Percentiles rank a stretch among this genome's conserved stretches.
These are phyloP conservation scores for Drosophila arizonae DNA, from an alignment of 1,140 invertebrate species.

Conservation along the genomic window DNA sequence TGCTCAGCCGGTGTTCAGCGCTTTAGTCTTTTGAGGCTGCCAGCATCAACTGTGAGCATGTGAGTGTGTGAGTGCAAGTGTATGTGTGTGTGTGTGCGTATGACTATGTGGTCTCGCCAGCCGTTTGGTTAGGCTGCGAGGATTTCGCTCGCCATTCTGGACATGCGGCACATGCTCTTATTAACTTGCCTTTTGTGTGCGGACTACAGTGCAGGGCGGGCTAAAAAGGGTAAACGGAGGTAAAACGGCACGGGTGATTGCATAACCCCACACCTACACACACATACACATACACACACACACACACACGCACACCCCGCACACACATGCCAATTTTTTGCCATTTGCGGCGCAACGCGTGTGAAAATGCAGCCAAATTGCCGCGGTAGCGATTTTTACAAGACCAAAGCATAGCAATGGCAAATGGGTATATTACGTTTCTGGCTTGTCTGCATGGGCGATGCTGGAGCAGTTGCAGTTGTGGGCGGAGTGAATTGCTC, in stretches of 20 bases:
- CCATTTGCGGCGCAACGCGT: slow-evolving; percentile 37
- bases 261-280: slow-evolving; percentile 3
- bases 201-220: neutral
- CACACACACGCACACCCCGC: neutral
- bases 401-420: neutral
- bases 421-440: slow-evolving; percentile 17
- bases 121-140: slow-evolving; percentile 10
- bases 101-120: slow-evolving; percentile 2
- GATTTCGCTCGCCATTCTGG: slow-evolving; percentile 38
- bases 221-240: neutral
- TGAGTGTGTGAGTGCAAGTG: neutral
- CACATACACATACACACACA: neutral
- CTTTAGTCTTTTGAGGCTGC: slow-evolving; percentile 22
- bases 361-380: slow-evolving; percentile 54
- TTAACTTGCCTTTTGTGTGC: slow-evolving; percentile 63
- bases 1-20: slow-evolving; percentile 12
- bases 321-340: slow-evolving; percentile 45
- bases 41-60: slow-evolving; percentile 2
- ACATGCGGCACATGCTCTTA: slow-evolving; percentile 63
- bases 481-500: neutral
- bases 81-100: neutral
- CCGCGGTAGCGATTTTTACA: slow-evolving; percentile 47
- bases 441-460: neutral
- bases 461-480: neutral
- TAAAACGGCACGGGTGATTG: neutral